A percentile compares a stretch with the other conserved stretches of the same genome.
These are phyloP conservation scores for Scyliorhinus canicula DNA, from an alignment of 2,797 vertebrate species.

Conservation along the genomic window DNA sequence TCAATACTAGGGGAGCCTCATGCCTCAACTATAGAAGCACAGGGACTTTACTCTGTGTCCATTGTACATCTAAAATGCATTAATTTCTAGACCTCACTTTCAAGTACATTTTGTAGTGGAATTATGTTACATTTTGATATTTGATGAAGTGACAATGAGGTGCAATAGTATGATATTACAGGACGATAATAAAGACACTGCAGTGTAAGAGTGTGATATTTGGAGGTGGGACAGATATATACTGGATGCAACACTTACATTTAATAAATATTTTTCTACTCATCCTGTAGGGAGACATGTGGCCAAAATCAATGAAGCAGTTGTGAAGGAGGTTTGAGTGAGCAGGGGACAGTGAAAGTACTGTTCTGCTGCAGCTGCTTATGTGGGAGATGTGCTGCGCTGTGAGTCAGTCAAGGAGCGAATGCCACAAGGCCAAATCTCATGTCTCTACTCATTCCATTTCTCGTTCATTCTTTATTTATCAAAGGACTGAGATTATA, in stretches of 20 bases:
- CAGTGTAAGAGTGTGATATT: background rate
- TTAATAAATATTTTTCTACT: background rate
- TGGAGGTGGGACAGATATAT: background rate
- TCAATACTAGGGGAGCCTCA: background rate
- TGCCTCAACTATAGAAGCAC: background rate
- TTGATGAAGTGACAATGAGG: background rate
- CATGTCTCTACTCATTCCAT: background rate
- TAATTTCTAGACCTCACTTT: background rate
- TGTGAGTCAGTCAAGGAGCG: background rate
- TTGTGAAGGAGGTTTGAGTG: background rate
- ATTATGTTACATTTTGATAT: background rate
- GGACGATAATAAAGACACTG: background rate
- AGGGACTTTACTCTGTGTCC: background rate
- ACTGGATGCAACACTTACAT: background rate
- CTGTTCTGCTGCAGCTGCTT: conserved; percentile 18
- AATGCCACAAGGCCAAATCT: background rate
- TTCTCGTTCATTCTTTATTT: background rate
- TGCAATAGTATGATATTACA: background rate
- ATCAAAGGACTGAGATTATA: background rate
- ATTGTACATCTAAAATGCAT: background rate
- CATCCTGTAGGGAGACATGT: background rate
- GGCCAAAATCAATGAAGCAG: background rate
- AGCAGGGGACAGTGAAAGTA: background rate
- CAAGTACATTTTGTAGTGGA: background rate
- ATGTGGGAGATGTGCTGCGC: background rate